Base-by-base conservation (phyloP, 2,888 invertebrate genomes). In the Tethea ocularis region DNA sequence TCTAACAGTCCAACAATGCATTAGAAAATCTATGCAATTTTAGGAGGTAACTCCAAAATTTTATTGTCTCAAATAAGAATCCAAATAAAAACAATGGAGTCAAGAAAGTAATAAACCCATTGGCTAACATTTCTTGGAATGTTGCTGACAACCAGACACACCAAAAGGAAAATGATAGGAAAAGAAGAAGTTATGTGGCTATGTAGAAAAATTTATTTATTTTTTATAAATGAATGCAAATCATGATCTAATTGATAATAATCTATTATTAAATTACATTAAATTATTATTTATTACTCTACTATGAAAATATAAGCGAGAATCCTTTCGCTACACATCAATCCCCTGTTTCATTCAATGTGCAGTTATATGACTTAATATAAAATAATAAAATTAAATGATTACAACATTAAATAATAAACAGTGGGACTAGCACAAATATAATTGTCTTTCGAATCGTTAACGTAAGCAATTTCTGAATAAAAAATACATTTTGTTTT, bases 371-470 rank as follows among this genome's bases (percentile, higher is more conserved):
- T 5, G 36, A 57, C 36, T 52, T 0, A 52, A 57, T 38, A 29
- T 29, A 20, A 17, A 41, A 33, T 29, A 26, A 69, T 60, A 67
- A 58, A 74, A 68, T 67, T 68, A 52, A 59, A 66, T 59, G 57
- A 61, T 55, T 64, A 59, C 58, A 64, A 69, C 57, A 61, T 46
- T 46, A 17, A 17, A 46, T 4, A 6, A 46, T 41, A 1, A 5
- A 41, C 6, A n/a, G n/a, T n/a, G n/a, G n/a, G n/a, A n/a, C n/a
- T n/a, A n/a, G n/a, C n/a, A n/a, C n/a, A n/a, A n/a, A n/a, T n/a
- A n/a, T n/a, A n/a, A n/a, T n/a, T n/a, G n/a, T n/a, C n/a, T n/a
- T n/a, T n/a, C n/a, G n/a, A n/a, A n/a, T n/a, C n/a, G n/a, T n/a
- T n/a, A n/a, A n/a, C n/a, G n/a, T n/a, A n/a, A n/a, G n/a, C n/a